Evolutionary conservation across 2,888 invertebrate genomes (phyloP), one percentile per base, ranked within the genome.

Genomic region (Pachymerium ferrugineum): DNA sequence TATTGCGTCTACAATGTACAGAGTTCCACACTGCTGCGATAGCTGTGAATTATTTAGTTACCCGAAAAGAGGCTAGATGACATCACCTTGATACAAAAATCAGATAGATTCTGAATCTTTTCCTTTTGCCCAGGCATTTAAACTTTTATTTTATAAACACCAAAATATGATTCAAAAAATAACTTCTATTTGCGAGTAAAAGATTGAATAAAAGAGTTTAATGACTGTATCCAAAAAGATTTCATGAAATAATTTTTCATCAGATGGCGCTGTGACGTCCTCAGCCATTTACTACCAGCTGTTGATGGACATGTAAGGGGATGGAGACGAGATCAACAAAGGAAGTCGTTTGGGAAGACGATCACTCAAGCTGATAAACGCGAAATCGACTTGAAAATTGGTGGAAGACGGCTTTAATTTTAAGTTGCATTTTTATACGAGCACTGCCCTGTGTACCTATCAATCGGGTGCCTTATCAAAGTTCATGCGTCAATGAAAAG

Each of bases 271-370:
- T 16, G 38, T 47, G 47, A 47, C 47, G 47, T 14, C 22, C 22
- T 47, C 8, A 22, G 16, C 47, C 47, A 47, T 47, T 47, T 47
- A 47, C 16, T 22, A 47, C 16, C 47, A 47, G 47, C 47, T 47
- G 47, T 47, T 47, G 47, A 47, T 47, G 47, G 47, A 47, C 47
- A 19, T n/a, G 47, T 47, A 47, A 47, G 47, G n/a, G 47, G 47
- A 47, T 47, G 47, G 47, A 47, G 47, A 22, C 10, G 47, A 14
- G 19, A 16, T 47, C 47, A 47, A 47, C 47, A 47, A 47, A 47
- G 47, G 47, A 47, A 47, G 47, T 47, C 14, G 38, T n/a, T 47
- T 16, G 47, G 47, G n/a, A 47, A 47, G 47, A 47, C 14, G 19
- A 47, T 19, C 22, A 47, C 47, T n/a, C n/a, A n/a, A 47, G 47